Evolutionary conservation across 2,113 vertebrate genomes (phyloP).

Genomic region (Ceyx melanurus): DNA sequence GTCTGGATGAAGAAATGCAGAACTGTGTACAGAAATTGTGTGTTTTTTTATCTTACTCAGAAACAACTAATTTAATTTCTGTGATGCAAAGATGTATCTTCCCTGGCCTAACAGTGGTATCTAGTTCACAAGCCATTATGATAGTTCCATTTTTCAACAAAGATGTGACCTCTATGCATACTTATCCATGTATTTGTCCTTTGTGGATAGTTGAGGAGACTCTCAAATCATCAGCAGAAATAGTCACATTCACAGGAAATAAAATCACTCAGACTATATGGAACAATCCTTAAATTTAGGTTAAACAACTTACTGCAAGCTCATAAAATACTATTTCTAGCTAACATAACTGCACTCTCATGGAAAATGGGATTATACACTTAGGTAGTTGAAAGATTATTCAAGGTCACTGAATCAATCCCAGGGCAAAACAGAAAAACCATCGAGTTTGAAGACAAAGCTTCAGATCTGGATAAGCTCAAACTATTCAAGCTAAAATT

Average conservation of each 20-base stretch:
- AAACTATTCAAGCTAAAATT: background rate
- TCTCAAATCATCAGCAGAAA: constrained; percentile 25
- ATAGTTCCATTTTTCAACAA: background rate
- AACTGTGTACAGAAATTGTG: background rate
- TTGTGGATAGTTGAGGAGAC: background rate
- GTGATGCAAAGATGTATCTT: background rate
- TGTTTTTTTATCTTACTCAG: background rate
- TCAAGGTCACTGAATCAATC: constrained; percentile 24
- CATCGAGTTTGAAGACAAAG: background rate
- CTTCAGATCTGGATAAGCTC: background rate
- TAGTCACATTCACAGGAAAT: background rate
- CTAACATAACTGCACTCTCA: constrained; percentile 19
- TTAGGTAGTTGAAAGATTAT: constrained; percentile 12
- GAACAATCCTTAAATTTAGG: constrained; percentile 18
- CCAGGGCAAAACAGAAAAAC: background rate
- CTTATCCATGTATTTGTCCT: background rate
- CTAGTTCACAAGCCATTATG: background rate
- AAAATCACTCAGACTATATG: background rate
- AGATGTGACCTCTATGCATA: background rate
- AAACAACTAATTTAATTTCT: background rate
- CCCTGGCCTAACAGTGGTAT: background rate
- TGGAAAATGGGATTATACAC: constrained; percentile 51
- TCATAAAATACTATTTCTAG: constrained; percentile 36
- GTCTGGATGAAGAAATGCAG: background rate
- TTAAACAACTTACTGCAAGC: constrained; percentile 53